These are phyloP conservation scores for Ailurus styani DNA, from an alignment of 2,113 vertebrate genomes.

Conservation along the genomic window DNA sequence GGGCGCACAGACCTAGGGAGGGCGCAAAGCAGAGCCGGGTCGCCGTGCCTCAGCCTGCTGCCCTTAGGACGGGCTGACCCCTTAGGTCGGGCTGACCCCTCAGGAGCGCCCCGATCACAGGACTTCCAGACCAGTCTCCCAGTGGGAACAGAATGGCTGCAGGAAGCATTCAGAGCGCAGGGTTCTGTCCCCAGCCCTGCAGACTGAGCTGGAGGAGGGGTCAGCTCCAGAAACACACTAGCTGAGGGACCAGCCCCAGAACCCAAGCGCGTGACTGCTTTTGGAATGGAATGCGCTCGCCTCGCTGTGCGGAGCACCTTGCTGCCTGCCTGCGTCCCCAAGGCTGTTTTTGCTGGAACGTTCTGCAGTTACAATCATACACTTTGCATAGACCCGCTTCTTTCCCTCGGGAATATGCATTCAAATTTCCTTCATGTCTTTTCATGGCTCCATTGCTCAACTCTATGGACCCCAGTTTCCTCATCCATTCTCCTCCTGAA, in stretches of 20 bases:
- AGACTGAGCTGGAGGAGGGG: accelerated
- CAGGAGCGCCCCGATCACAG: accelerated
- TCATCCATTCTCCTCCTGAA: no score
- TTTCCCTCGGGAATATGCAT: background rate
- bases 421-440: background rate
- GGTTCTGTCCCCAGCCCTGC: no score
- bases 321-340: background rate
- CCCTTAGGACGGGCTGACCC: accelerated
- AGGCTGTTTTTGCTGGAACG: background rate
- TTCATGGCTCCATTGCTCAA: accelerated
- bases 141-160: accelerated
- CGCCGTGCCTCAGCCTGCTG: background rate
- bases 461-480: no score
- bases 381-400: no score
- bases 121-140: accelerated
- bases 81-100: no score
- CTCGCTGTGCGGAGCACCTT: no score
- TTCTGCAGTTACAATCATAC: accelerated
- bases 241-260: background rate
- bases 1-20: background rate
- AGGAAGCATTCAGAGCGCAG: background rate
- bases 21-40: accelerated
- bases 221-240: background rate
- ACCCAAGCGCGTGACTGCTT: background rate
- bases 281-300: no score